Evolutionary conservation across 2,888 invertebrate genomes (phyloP), one percentile per base, ranked within the genome.

Genomic region (Entomobrya multifasciata): DNA sequence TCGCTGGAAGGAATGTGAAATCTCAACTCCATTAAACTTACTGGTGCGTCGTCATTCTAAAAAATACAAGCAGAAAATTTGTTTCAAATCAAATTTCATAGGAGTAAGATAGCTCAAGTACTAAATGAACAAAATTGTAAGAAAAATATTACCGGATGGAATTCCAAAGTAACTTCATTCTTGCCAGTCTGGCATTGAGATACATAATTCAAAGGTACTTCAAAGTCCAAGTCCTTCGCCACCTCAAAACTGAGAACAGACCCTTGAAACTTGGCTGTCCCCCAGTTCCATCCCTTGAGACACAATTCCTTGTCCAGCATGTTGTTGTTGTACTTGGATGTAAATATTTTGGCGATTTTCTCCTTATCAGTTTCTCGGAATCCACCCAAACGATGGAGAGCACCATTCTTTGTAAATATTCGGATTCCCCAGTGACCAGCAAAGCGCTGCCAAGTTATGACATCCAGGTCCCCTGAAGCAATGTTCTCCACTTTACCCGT

Each of bases 261-360:
- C 2, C 97, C 99, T 91, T 95, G 95, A 92, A 99, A 99, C 91
- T 97, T 96, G 0, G 98, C 97, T 0, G 97, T 96, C 36, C 99
- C 99, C 98, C 99, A 99, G 93, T 99, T 99, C 99, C 99, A 99
- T 0, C 99, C 99, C 92, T 98, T 98, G 0, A 99, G 94, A 89
- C 98, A 97, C 78, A 98, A 93, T 92, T 99, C 99, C 91, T 97
- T 97, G 91, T 97, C 97, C 67, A 97, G 93, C 95, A 99, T 95
- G 85, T 97, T 96, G 91, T 96, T 96, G 36, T 95, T 94, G 92
- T 98, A 99, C 90, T 96, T 95, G 6, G 94, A 94, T 89, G 95
- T 95, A 91, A 99, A 96, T 93, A 97, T 99, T 91, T 97, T 96
- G 0, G 96, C 95, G 62, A 99, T 94, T 92, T 98, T 98, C 67